Evolutionary conservation across 2,797 vertebrate genomes (phyloP), one percentile per base, ranked within the genome.

Genomic region (Gastrophryne carolinensis): DNA sequence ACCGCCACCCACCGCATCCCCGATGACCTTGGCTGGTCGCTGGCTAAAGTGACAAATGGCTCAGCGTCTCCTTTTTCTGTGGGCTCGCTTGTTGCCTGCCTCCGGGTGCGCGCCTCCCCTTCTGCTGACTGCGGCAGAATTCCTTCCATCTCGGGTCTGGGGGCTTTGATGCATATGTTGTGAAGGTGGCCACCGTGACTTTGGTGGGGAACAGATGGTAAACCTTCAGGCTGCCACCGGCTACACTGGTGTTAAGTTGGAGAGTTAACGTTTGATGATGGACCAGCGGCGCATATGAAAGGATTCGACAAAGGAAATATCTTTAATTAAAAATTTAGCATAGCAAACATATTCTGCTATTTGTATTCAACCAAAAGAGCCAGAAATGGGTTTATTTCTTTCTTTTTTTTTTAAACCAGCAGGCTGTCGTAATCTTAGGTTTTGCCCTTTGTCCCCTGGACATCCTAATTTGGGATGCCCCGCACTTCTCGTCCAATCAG

Each of bases 131-230:
- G 85, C 73, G 84, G 83, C 87, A 79, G 81, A 83, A 79, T 90
- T 88, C 85, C 87, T 88, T 84, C 86, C 7, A 79, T 79, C 89
- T 90, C 88, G 88, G 83, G 89, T 91, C 88, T 91, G 79, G 77
- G 85, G 82, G 85, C 90, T 92, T 94, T 94, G 93, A 94, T 96
- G 93, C 97, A 92, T 96, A 91, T 96, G 96, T 93, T 95, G 90
- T 93, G 94, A 95, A 96, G 95, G 94, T 94, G 94, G 94, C 91
- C 83, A 84, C 88, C 82, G 83, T 91, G 86, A 92, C 89, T 93
- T 89, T 91, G 91, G 92, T 88, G 89, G 88, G 91, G 90, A 91
- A 93, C 96, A 99, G 96, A 97, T 99, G 96, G 97, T 90, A 86
- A 92, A 94, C 94, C 96, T 94, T 94, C 92, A 95, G 96, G 96